phyloP scores from a whole-genome alignment of 2,888 invertebrate species.

The Sylvicola cinctus region DNA sequence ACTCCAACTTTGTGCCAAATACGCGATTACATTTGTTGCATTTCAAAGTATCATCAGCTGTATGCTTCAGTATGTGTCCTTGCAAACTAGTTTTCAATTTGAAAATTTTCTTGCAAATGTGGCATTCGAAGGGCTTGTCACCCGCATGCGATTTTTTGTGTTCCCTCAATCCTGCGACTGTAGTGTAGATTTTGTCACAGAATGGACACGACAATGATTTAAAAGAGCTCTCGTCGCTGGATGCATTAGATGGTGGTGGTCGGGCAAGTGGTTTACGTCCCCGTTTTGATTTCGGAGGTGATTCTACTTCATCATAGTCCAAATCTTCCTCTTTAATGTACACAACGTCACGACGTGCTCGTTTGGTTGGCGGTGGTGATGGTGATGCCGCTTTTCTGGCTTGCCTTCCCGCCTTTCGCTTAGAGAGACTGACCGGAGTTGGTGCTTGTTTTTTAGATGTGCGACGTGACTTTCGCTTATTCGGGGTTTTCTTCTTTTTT shows the following conservation, averaged over 20 bases:
- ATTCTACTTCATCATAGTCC: neutral
- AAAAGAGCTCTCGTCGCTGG: too few relatives aligned
- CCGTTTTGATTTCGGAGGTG: neutral
- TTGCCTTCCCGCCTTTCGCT: neutral
- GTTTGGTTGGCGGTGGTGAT: neutral
- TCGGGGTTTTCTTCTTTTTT: slow-evolving; percentile 10
- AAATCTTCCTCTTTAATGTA: slow-evolving; percentile 5
- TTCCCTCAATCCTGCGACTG: slow-evolving; percentile 27
- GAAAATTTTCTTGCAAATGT: slow-evolving; percentile 24
- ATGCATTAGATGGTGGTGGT: slow-evolving; percentile 19
- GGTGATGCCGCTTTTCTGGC: neutral
- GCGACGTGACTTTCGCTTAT: slow-evolving; percentile 3
- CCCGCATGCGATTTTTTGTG: slow-evolving; percentile 28
- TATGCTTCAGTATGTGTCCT: slow-evolving; percentile 25
- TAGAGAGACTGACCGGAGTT: neutral
- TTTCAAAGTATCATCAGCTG: slow-evolving; percentile 11
- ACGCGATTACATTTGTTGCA: slow-evolving; percentile 15
- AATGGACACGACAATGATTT: too few relatives aligned
- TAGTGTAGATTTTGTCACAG: slow-evolving; percentile 28
- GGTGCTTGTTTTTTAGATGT: neutral
- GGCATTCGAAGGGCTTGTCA: slow-evolving; percentile 20
- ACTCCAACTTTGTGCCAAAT: slow-evolving; percentile 17
- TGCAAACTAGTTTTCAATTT: slow-evolving; percentile 24
- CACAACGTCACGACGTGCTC: slow-evolving; percentile 5
- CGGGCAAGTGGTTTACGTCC: neutral